phyloP scores from a whole-genome alignment of 1,140 invertebrate genomes.

The Ceratina japonica region DNA sequence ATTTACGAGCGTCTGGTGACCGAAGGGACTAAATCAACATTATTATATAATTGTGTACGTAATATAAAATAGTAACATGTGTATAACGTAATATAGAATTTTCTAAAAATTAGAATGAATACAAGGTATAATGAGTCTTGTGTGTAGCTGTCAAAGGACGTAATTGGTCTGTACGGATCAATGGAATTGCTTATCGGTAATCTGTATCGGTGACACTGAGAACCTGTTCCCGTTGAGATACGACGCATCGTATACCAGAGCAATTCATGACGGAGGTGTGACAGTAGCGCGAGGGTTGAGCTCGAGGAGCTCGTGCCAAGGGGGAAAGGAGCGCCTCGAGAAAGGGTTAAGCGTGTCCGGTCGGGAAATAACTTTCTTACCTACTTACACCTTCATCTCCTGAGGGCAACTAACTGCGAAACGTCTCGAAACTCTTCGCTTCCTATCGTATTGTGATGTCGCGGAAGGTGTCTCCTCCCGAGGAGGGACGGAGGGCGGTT shows the following conservation, averaged over 20 bases:
- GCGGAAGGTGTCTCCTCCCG: conserved; percentile 43
- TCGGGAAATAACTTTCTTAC: conserved; percentile 79
- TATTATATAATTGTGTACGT: no score
- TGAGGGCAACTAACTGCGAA: conserved; percentile 72
- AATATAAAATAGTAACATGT: no score
- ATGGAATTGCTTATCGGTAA: not conserved
- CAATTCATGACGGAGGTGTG: conserved; percentile 50
- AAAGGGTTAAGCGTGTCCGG: conserved; percentile 78
- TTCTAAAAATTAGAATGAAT: no score
- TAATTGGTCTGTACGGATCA: not conserved
- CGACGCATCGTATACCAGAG: conserved; percentile 8
- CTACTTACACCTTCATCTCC: conserved; percentile 79
- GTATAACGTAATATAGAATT: no score
- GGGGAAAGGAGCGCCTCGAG: conserved; percentile 51
- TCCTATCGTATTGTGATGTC: conserved; percentile 64
- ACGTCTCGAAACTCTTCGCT: conserved; percentile 66
- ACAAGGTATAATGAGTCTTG: no score
- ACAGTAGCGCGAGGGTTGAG: conserved; percentile 37
- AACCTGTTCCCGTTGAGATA: not conserved
- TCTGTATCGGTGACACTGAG: not conserved
- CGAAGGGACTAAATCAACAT: no score
- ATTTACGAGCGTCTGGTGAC: not conserved
- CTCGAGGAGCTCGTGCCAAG: conserved; percentile 41
- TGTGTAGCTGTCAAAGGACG: no score
- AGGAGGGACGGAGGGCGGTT: conserved; percentile 6